phyloP scores from a whole-genome alignment of 2,797 vertebrate genomes.

The Spea hammondii region DNA sequence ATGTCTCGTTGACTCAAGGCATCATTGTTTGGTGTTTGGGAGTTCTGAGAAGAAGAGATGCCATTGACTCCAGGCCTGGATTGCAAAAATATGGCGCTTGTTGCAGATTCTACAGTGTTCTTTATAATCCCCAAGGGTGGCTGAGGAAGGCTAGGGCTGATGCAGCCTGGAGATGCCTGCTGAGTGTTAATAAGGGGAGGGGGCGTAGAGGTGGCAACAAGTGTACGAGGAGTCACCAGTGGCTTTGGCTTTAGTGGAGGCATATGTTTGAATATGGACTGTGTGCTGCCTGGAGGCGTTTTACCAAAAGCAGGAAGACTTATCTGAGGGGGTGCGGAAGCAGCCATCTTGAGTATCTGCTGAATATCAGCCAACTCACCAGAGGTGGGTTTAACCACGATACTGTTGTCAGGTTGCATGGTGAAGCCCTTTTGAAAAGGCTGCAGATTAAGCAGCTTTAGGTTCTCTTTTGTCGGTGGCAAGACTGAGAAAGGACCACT shows the following conservation, averaged over 20 bases:
- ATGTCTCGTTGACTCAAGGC: conserved; percentile 68
- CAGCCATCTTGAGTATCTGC: conserved; percentile 92
- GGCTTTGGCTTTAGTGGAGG: conserved; percentile 92
- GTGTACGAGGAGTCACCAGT: conserved; percentile 81
- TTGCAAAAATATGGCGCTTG: conserved; percentile 62
- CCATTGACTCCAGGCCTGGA: conserved; percentile 61
- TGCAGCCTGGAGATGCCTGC: conserved; percentile 88
- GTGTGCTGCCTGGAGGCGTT: conserved; percentile 69
- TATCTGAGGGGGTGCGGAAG: conserved; percentile 81
- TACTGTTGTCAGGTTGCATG: conserved; percentile 84
- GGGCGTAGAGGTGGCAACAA: conserved; percentile 83
- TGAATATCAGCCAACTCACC: conserved; percentile 89
- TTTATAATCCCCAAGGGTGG: conserved; percentile 76
- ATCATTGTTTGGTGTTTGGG: conserved; percentile 64
- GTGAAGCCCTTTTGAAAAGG: conserved; percentile 89
- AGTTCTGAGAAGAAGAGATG: conserved; percentile 55
- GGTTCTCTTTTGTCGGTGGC: conserved; percentile 73
- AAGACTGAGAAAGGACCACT: conserved; percentile 69
- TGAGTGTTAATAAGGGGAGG: conserved; percentile 86
- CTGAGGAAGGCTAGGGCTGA: conserved; percentile 87
- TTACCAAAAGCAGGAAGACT: conserved; percentile 79
- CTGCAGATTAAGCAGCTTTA: conserved; percentile 86
- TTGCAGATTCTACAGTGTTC: conserved; percentile 67
- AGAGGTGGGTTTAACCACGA: conserved; percentile 83
- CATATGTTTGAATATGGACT: conserved; percentile 83